phyloP scores from a whole-genome alignment of 2,888 invertebrate genomes.

The Drosophila percnosoma region DNA sequence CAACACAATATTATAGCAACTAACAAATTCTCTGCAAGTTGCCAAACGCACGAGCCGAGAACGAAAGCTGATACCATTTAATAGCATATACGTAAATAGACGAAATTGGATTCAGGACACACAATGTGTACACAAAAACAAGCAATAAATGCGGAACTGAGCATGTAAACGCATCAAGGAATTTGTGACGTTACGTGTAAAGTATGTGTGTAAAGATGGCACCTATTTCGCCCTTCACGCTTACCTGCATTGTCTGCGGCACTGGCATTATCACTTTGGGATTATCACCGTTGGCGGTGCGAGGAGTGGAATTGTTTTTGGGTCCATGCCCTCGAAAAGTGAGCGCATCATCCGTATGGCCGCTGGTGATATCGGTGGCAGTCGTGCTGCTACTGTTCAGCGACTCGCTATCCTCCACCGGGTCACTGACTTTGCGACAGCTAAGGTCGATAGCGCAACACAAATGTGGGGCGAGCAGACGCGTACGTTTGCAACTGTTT shows the following conservation, averaged over 20 bases:
- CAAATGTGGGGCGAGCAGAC: slow-evolving; percentile 58
- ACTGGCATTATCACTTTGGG: slow-evolving; percentile 23
- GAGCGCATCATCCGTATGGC: slow-evolving; percentile 19
- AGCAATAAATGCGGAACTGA: neutral
- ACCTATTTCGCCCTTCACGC: neutral
- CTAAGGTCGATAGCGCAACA: slow-evolving; percentile 48
- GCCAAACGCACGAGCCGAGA: neutral
- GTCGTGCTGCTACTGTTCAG: slow-evolving; percentile 39
- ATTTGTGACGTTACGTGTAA: neutral
- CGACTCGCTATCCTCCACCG: slow-evolving; percentile 10
- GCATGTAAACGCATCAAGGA: neutral
- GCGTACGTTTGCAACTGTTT: slow-evolving; percentile 46
- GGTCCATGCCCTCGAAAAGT: slow-evolving; percentile 45
- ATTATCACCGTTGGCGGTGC: slow-evolving; percentile 26
- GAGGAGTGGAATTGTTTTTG: slow-evolving; percentile 77
- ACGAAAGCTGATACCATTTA: neutral
- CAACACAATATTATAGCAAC: neutral
- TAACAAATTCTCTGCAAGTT: neutral
- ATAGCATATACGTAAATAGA: neutral
- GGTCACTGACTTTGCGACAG: slow-evolving; percentile 2
- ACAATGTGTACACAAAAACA: neutral
- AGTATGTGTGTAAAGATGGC: neutral
- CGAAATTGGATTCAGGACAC: neutral
- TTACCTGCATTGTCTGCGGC: slow-evolving; percentile 68
- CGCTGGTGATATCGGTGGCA: slow-evolving; percentile 28